Conservation (phyloP, 2,113 vertebrate genomes). For the Oenanthe melanoleuca region DNA sequence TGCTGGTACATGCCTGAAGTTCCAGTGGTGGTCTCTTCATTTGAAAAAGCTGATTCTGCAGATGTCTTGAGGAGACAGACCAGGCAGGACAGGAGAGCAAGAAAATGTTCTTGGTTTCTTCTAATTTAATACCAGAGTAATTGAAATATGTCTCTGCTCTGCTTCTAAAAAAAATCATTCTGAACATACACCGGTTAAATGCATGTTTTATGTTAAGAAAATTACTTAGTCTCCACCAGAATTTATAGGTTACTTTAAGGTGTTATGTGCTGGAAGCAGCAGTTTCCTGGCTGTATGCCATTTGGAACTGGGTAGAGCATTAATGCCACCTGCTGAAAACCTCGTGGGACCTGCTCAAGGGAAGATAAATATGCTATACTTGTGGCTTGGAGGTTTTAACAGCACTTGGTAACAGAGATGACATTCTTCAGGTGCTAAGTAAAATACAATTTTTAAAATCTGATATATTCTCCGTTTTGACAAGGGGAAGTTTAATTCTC, state of each 20-base stretch:
- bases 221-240: background rate
- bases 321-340: slow-evolving; percentile 67
- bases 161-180: slow-evolving; percentile 11
- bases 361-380: background rate
- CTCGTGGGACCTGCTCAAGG: background rate
- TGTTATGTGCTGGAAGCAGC: background rate
- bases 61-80: background rate
- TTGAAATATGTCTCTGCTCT: slow-evolving; percentile 15
- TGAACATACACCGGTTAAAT: slow-evolving; percentile 30
- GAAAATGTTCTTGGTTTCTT: background rate
- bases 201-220: slow-evolving; percentile 33
- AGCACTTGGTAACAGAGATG: background rate
- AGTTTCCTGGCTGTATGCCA: background rate
- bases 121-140: background rate
- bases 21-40: background rate
- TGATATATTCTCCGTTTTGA: background rate
- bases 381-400: background rate
- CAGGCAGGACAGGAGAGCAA: background rate
- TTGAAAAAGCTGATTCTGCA: slow-evolving; percentile 26
- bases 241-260: slow-evolving; percentile 56
- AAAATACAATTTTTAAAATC: background rate
- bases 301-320: slow-evolving; percentile 17
- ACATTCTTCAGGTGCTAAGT: background rate
- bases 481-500: background rate
- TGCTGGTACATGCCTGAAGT: background rate